Evolutionary conservation across 2,113 vertebrate species (phyloP).

Genomic region (Notothenia rossii): DNA sequence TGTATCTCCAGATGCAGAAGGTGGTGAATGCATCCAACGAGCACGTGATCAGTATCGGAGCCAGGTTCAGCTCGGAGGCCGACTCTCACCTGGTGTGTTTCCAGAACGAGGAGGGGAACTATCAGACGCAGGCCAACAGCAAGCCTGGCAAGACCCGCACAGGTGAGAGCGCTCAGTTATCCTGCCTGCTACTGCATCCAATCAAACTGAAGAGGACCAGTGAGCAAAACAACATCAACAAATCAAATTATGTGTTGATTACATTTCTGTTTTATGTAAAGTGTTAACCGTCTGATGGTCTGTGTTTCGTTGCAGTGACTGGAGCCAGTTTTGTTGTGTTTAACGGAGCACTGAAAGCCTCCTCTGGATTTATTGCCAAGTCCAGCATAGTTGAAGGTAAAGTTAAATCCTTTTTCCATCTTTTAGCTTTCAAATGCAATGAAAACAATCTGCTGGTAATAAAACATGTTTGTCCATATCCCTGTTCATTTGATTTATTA

Average conservation of each 20-base stretch:
- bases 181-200: neutral
- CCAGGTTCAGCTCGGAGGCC: slow-evolving; percentile 89
- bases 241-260: neutral
- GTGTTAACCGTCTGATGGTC: neutral
- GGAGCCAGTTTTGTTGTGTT: slow-evolving; percentile 98
- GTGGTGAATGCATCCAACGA: slow-evolving; percentile 92
- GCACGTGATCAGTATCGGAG: slow-evolving; percentile 94
- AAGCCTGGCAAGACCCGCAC: slow-evolving; percentile 88
- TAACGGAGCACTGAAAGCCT: slow-evolving; percentile 93
- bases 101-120: slow-evolving; percentile 90
- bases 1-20: slow-evolving; percentile 88
- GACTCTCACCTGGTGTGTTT: slow-evolving; percentile 95
- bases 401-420: too few species aligned
- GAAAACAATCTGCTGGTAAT: too few species aligned
- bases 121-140: slow-evolving; percentile 93
- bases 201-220: neutral
- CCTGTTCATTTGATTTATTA: too few species aligned
- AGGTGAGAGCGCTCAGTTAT: slow-evolving; percentile 79
- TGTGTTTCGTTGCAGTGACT: slow-evolving; percentile 86
- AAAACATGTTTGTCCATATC: too few species aligned
- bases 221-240: neutral
- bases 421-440: too few species aligned
- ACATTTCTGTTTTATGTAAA: neutral
- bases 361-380: slow-evolving; percentile 95
- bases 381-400: slow-evolving; percentile 97